Conservation (phyloP, 2,113 vertebrate genomes). For the Gavia stellata region DNA sequence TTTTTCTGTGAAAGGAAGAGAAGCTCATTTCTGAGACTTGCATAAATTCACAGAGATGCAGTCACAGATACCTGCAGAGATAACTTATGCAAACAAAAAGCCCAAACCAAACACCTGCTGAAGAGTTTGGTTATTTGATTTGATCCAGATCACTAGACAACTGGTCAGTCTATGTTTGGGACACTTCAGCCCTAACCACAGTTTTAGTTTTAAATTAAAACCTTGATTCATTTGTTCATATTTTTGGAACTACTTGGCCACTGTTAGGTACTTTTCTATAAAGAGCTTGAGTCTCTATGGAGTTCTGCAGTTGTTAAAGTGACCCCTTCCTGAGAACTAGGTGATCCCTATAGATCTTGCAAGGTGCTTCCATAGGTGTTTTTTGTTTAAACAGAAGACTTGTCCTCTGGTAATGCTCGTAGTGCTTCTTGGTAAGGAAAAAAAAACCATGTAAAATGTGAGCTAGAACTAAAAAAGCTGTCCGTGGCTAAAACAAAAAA, state of each 20-base stretch:
- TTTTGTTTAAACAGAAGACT: background rate
- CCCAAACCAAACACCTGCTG: background rate
- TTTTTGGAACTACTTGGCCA: background rate
- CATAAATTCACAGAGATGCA: background rate
- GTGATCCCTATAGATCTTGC: background rate
- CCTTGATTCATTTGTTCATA: background rate
- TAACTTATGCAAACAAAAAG: accelerated
- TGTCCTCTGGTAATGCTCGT: background rate
- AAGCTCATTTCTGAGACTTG: background rate
- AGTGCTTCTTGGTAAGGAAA: background rate
- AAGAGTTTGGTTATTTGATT: background rate
- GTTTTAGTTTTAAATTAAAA: background rate
- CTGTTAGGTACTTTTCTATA: background rate
- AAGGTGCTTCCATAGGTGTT: accelerated
- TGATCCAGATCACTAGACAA: background rate
- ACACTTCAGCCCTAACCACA: background rate
- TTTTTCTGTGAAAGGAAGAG: background rate
- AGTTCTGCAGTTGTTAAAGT: background rate
- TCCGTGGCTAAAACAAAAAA: background rate
- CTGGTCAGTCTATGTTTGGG: background rate
- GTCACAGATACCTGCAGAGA: background rate
- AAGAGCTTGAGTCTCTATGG: background rate
- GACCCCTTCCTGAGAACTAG: background rate
- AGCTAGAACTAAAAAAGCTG: background rate
- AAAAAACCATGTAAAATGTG: background rate